These are phyloP conservation scores for Fopius arisanus DNA, from an alignment of 1,140 invertebrate species.

Conservation along the genomic window DNA sequence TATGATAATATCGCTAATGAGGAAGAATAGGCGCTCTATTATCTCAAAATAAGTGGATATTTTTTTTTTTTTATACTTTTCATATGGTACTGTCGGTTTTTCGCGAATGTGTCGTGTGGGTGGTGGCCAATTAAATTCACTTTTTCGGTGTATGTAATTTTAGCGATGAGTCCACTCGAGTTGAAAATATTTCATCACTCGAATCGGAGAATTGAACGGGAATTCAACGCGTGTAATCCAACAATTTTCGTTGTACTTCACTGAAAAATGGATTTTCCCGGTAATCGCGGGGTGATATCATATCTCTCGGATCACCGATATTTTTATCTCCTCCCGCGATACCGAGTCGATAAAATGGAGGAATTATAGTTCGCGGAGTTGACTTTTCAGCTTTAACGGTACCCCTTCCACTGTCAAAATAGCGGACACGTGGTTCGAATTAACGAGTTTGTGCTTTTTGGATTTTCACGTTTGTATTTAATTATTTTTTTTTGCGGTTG, in stretches of 20 bases:
- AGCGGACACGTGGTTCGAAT: not conserved
- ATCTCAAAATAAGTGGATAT: too few species aligned
- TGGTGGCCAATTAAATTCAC: constrained; percentile 21
- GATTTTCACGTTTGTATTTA: too few species aligned
- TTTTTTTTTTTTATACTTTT: not conserved
- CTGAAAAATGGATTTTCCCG: not conserved
- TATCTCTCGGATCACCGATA: constrained; percentile 52
- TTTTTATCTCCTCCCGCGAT: constrained; percentile 42
- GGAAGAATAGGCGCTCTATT: not conserved
- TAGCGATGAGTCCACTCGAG: constrained; percentile 47
- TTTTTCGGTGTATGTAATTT: constrained; percentile 40
- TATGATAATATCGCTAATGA: not conserved
- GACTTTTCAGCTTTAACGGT: not conserved
- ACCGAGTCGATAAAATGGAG: not conserved
- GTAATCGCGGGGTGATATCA: constrained; percentile 39
- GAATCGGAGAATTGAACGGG: too few species aligned
- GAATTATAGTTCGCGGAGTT: not conserved
- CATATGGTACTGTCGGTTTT: not conserved
- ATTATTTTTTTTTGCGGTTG: constrained; percentile 21
- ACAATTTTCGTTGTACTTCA: not conserved
- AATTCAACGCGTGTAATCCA: too few species aligned
- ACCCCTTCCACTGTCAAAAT: not conserved
- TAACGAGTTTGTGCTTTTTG: too few species aligned
- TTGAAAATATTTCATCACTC: not conserved
- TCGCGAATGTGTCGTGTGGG: not conserved